phyloP scores from a whole-genome alignment of 23 tunicate genomes.

The Pegea sp. region DNA sequence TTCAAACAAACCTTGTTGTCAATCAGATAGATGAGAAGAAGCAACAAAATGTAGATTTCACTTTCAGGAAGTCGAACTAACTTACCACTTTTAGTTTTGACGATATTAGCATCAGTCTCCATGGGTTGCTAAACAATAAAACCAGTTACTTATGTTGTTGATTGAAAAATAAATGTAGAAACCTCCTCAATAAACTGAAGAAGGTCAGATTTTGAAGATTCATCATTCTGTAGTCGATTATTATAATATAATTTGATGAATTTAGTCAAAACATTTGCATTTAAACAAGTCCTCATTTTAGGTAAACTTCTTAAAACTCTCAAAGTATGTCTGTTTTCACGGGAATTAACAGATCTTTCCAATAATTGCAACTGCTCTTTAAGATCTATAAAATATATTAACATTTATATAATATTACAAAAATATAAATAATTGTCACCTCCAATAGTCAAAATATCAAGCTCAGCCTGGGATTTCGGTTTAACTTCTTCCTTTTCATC shows the following conservation, averaged over 20 bases:
- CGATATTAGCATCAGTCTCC: neutral
- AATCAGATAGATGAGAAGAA: slow-evolving; percentile 50
- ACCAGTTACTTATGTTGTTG: neutral
- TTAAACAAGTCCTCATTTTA: neutral
- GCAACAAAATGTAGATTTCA: slow-evolving; percentile 54
- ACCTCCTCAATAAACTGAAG: neutral
- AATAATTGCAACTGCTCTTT: neutral
- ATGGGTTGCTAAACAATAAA: neutral
- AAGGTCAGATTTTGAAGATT: neutral
- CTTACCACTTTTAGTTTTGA: too few species aligned
- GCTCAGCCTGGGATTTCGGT: slow-evolving; percentile 21
- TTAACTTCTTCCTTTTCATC: neutral
- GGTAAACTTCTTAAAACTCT: neutral
- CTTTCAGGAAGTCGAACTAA: slow-evolving; percentile 68
- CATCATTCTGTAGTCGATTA: neutral
- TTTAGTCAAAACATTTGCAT: neutral
- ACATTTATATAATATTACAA: neutral
- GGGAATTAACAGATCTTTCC: neutral
- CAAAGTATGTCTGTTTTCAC: neutral
- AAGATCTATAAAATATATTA: neutral
- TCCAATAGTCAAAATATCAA: slow-evolving; percentile 16
- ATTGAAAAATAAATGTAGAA: neutral
- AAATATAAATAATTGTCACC: slow-evolving; percentile 4
- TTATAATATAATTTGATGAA: neutral
- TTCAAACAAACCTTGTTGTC: slow-evolving; percentile 29